These are phyloP conservation scores for Amphipyra tragopoginis DNA, from an alignment of 2,888 invertebrate genomes.

Conservation along the genomic window DNA sequence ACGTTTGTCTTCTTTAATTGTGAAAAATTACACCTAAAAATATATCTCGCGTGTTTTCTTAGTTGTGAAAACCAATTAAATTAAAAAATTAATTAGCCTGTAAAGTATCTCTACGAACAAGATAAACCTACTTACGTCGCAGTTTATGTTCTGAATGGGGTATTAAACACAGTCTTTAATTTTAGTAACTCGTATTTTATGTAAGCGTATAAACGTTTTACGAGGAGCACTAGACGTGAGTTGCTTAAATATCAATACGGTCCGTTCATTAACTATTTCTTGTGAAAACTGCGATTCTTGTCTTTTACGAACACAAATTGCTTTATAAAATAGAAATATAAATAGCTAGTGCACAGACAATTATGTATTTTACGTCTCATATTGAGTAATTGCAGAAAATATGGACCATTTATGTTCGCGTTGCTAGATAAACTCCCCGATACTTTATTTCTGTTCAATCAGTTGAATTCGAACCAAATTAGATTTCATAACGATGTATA, in stretches of 20 bases:
- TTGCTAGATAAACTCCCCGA: slow-evolving; percentile 20
- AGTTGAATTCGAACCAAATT: slow-evolving; percentile 5
- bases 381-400: background rate
- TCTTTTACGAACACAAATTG: slow-evolving; percentile 12
- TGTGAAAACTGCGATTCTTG: slow-evolving; percentile 43
- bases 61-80: slow-evolving; percentile 32
- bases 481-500: slow-evolving; percentile 15
- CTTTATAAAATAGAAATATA: slow-evolving; percentile 15
- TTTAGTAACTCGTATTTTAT: slow-evolving; percentile 78
- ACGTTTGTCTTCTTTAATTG: slow-evolving; percentile 6
- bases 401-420: slow-evolving; percentile 6
- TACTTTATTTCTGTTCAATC: slow-evolving; percentile 21
- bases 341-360: slow-evolving; percentile 10
- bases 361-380: slow-evolving; percentile 1
- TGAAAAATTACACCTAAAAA: no score
- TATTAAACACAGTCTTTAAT: slow-evolving; percentile 77
- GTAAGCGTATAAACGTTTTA: slow-evolving; percentile 79
- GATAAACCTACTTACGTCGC: slow-evolving; percentile 69
- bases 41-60: slow-evolving; percentile 22
- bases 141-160: slow-evolving; percentile 71
- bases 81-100: slow-evolving; percentile 55
- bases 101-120: slow-evolving; percentile 59
- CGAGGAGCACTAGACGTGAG: slow-evolving; percentile 78
- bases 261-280: slow-evolving; percentile 60
- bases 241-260: slow-evolving; percentile 76